Evolutionary conservation across 1,140 invertebrate genomes (phyloP).

Genomic region (Drosophila sulfurigaster): DNA sequence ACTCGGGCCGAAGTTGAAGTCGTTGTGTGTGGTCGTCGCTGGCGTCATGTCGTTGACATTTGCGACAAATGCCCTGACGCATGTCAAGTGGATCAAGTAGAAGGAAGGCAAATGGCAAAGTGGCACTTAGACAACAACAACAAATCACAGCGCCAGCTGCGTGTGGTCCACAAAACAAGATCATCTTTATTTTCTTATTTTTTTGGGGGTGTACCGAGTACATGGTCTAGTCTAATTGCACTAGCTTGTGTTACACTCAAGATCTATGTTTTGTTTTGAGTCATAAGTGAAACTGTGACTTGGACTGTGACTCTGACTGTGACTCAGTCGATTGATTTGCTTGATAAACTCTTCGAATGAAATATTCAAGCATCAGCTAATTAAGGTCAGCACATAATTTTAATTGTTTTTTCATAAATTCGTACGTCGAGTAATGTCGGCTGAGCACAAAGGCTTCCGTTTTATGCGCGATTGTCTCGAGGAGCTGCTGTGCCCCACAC

Average conservation of each 20-base stretch:
- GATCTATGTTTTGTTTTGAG: constrained; percentile 27
- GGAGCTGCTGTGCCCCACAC: constrained; percentile 17
- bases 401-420: constrained; percentile 72
- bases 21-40: constrained; percentile 63
- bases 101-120: constrained; percentile 71
- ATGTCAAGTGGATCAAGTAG: constrained; percentile 63
- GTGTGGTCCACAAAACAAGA: constrained; percentile 33
- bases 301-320: constrained; percentile 7
- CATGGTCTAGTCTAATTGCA: constrained; percentile 55
- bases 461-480: constrained; percentile 11
- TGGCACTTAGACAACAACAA: constrained; percentile 46
- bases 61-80: constrained; percentile 76
- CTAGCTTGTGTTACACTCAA: constrained; percentile 49
- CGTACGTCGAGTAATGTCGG: constrained; percentile 29
- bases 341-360: constrained; percentile 13
- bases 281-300: constrained; percentile 42
- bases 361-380: constrained; percentile 51
- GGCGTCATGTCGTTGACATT: constrained; percentile 82
- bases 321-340: constrained; percentile 24
- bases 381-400: constrained; percentile 76
- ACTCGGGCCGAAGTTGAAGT: constrained; percentile 18
- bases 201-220: constrained; percentile 67
- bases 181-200: neutral
- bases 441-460: constrained; percentile 57
- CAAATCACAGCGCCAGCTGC: constrained; percentile 6